phyloP scores from a whole-genome alignment of 2,113 vertebrate genomes.

The Etia nguti region DNA sequence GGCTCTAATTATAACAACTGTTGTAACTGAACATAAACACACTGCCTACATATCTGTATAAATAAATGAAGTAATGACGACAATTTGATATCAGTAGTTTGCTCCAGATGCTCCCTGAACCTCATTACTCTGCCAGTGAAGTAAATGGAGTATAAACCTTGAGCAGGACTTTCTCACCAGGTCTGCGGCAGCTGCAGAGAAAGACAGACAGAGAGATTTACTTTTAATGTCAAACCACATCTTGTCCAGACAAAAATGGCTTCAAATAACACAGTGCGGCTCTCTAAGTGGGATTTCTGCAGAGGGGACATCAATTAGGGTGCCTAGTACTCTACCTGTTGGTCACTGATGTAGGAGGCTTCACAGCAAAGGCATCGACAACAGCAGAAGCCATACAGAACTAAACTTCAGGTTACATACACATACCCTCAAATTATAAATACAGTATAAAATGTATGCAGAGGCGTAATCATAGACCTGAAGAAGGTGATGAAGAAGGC shows the following conservation, averaged over 20 bases:
- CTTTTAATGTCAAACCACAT: background rate
- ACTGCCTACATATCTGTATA: background rate
- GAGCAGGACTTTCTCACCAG: background rate
- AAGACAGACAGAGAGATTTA: background rate
- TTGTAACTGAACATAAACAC: background rate
- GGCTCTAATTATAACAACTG: background rate
- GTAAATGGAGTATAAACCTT: background rate
- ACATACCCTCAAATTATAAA: slow-evolving; percentile 7
- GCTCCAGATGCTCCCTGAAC: background rate
- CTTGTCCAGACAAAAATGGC: background rate
- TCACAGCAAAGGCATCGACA: background rate
- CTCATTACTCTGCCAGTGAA: background rate
- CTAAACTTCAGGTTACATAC: background rate
- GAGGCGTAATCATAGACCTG: slow-evolving; percentile 52
- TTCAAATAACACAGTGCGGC: background rate
- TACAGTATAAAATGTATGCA: slow-evolving; percentile 26
- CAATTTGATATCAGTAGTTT: background rate
- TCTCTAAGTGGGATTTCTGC: background rate
- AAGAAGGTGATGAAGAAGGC: background rate
- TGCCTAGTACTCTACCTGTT: background rate
- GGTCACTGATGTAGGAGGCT: background rate
- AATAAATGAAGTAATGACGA: background rate
- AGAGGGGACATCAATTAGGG: background rate
- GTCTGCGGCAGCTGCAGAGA: background rate
- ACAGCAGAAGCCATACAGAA: background rate